phyloP scores from a whole-genome alignment of 2,888 invertebrate genomes.

The Leucophenga maculata region DNA sequence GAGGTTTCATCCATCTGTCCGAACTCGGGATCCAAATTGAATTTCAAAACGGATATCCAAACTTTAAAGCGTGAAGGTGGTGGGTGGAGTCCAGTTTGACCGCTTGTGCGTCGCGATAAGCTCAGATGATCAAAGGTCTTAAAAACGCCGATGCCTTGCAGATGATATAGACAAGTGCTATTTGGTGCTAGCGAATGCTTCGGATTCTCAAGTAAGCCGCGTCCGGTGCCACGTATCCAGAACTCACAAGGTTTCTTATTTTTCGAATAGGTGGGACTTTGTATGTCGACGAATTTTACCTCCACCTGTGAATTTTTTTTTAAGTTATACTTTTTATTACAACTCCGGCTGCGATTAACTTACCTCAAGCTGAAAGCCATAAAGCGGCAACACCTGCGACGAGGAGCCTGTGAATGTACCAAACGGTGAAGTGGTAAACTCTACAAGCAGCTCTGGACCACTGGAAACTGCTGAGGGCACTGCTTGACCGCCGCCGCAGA shows the following conservation, averaged over 20 bases:
- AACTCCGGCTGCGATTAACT: constrained; percentile 55
- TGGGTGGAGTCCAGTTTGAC: constrained; percentile 67
- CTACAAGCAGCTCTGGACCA: constrained; percentile 89
- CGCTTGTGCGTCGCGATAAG: constrained; percentile 74
- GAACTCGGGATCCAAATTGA: constrained; percentile 83
- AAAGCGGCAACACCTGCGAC: constrained; percentile 82
- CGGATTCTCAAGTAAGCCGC: constrained; percentile 87
- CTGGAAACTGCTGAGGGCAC: constrained; percentile 90
- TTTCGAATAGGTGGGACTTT: constrained; percentile 87
- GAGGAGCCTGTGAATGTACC: constrained; percentile 88
- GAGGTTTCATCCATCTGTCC: constrained; percentile 70
- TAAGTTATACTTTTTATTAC: neutral
- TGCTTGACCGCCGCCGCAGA: constrained; percentile 90
- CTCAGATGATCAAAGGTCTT: constrained; percentile 75
- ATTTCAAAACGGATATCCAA: constrained; percentile 90
- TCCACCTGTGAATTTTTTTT: constrained; percentile 72
- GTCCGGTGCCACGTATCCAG: constrained; percentile 85
- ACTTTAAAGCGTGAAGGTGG: constrained; percentile 82
- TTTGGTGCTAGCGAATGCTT: constrained; percentile 89
- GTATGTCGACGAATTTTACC: constrained; percentile 88
- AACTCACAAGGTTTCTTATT: constrained; percentile 89
- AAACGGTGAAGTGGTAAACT: constrained; percentile 91
- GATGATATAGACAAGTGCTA: constrained; percentile 90
- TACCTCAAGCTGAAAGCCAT: constrained; percentile 92
- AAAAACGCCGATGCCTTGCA: constrained; percentile 78